A percentile compares a stretch with the other conserved stretches of the same genome.
These are phyloP conservation scores for Drosophila picticornis DNA, from an alignment of 2,888 invertebrate species.

Conservation along the genomic window DNA sequence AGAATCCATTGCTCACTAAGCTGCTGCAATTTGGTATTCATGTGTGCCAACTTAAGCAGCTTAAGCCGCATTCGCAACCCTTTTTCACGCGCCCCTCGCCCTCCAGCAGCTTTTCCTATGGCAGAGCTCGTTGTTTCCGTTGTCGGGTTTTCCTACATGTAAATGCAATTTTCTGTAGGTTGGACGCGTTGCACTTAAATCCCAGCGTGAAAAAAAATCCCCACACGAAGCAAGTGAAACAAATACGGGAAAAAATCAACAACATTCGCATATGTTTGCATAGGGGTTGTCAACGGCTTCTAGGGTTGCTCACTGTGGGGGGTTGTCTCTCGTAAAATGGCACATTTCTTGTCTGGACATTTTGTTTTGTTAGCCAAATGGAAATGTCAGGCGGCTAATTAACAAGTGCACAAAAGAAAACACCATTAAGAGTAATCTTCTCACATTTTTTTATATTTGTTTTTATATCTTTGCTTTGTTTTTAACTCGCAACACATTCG, in stretches of 20 bases:
- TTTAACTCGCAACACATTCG: slow-evolving; percentile 14
- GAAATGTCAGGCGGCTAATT: slow-evolving; percentile 57
- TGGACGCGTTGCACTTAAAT: slow-evolving; percentile 48
- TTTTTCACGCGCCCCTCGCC: not conserved
- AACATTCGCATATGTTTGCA: slow-evolving; percentile 50
- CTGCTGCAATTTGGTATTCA: slow-evolving; percentile 57
- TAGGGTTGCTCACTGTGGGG: not conserved
- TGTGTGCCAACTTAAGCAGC: slow-evolving; percentile 74
- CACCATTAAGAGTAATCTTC: slow-evolving; percentile 7
- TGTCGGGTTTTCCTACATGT: slow-evolving; percentile 64
- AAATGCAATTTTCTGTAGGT: slow-evolving; percentile 74
- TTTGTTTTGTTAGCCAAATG: slow-evolving; percentile 57
- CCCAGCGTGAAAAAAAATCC: slow-evolving; percentile 36
- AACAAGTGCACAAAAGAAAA: slow-evolving; percentile 28
- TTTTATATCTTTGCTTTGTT: not conserved
- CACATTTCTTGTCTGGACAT: slow-evolving; percentile 62
- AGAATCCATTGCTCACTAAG: slow-evolving; percentile 45
- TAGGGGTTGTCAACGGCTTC: slow-evolving; percentile 5
- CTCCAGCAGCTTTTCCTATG: not conserved
- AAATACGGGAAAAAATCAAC: slow-evolving; percentile 6
- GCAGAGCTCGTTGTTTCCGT: slow-evolving; percentile 4
- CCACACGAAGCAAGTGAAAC: slow-evolving; percentile 3
- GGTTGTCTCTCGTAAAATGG: slow-evolving; percentile 44
- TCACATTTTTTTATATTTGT: not conserved
- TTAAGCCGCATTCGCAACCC: slow-evolving; percentile 60